phyloP scores from a whole-genome alignment of 2,113 vertebrate genomes.

The Antechinus flavipes region DNA sequence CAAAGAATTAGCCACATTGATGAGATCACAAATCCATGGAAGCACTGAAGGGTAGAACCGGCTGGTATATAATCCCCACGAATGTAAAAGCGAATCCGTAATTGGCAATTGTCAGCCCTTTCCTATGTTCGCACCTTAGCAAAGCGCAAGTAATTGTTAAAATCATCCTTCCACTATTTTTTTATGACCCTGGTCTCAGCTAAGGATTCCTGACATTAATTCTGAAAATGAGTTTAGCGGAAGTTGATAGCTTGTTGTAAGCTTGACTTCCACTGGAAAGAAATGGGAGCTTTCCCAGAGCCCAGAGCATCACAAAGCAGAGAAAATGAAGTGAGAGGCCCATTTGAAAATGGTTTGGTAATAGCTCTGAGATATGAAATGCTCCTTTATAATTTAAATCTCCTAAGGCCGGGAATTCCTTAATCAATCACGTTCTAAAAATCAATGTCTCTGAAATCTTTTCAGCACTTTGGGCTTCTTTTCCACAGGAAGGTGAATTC shows the following conservation, averaged over 20 bases:
- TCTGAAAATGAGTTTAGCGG: not conserved
- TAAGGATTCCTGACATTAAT: not conserved
- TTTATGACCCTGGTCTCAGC: not conserved
- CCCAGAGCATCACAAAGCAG: slow-evolving; percentile 12
- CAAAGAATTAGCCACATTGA: not conserved
- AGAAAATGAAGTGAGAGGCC: not conserved
- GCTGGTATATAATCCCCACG: not conserved
- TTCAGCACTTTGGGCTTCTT: not conserved
- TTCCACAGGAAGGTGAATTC: not conserved
- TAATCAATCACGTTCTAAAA: slow-evolving; percentile 10
- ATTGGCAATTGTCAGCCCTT: not conserved
- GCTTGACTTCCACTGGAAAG: slow-evolving; percentile 14
- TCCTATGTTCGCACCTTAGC: not conserved
- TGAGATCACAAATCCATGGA: not conserved
- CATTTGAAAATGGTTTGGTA: slow-evolving; percentile 45
- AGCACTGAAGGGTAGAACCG: not conserved
- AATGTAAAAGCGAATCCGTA: not conserved
- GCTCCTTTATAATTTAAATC: slow-evolving; percentile 41
- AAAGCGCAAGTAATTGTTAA: slow-evolving; percentile 17
- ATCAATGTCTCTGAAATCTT: slow-evolving; percentile 27
- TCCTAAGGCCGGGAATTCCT: slow-evolving; percentile 30
- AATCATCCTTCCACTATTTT: not conserved
- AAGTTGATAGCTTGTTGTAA: not conserved
- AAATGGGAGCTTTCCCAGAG: not conserved
- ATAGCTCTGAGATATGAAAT: slow-evolving; percentile 59